Evolutionary conservation across 2,113 vertebrate species (phyloP).

Genomic region (Apodemus speciosus): DNA sequence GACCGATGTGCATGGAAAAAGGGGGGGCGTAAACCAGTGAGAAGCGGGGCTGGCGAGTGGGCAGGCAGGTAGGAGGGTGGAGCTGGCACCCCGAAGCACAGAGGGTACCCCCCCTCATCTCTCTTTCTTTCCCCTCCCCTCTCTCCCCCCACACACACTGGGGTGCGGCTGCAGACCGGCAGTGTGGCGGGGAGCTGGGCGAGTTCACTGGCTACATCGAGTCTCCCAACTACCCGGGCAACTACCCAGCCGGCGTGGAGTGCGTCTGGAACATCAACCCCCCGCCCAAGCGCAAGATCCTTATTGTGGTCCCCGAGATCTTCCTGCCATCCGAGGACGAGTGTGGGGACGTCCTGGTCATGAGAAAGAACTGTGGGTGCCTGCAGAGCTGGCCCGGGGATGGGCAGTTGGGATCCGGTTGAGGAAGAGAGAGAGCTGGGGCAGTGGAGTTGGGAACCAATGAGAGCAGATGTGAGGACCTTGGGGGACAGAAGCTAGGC

Average conservation of each 20-base stretch:
- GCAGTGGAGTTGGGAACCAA: neutral
- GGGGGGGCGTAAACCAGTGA: no score
- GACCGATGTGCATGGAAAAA: neutral
- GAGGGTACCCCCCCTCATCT: neutral
- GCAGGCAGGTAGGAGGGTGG: no score
- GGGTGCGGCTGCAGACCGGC: slow-evolving; percentile 88
- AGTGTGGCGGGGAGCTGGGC: slow-evolving; percentile 96
- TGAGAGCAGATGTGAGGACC: neutral
- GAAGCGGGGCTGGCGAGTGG: no score
- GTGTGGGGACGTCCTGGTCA: slow-evolving; percentile 97
- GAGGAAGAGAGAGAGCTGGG: neutral
- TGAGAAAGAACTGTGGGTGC: slow-evolving; percentile 99
- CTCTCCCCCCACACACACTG: no score
- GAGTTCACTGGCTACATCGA: slow-evolving; percentile 98
- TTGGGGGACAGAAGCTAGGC: neutral
- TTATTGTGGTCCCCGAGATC: slow-evolving; percentile 98
- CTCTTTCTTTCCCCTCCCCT: no score
- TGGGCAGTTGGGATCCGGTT: neutral
- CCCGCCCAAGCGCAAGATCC: slow-evolving; percentile 97
- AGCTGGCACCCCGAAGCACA: neutral
- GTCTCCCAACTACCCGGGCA: slow-evolving; percentile 98
- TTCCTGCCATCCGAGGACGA: slow-evolving; percentile 98
- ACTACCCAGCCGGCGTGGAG: slow-evolving; percentile 96
- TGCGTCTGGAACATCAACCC: slow-evolving; percentile 99
- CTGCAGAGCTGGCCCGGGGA: slow-evolving; percentile 42